Evolutionary conservation across 2,113 vertebrate species (phyloP).

Genomic region (Pollimyrus isidori): DNA sequence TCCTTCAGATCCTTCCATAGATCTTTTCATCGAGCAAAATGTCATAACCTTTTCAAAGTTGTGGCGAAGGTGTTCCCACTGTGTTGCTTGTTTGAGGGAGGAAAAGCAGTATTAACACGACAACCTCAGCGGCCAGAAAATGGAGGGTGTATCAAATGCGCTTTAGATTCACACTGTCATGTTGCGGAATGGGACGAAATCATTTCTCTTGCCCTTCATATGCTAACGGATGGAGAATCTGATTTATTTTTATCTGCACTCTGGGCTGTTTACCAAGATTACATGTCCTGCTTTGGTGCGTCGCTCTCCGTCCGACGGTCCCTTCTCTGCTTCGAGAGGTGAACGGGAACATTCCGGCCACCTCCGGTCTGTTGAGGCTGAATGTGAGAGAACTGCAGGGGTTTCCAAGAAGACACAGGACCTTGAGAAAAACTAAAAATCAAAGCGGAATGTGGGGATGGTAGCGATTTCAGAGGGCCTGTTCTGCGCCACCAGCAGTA

Average conservation of each 20-base stretch:
- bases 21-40: constrained; percentile 6
- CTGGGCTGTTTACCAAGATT: constrained; percentile 13
- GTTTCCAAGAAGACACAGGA: not conserved
- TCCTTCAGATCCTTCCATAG: not conserved
- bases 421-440: not conserved
- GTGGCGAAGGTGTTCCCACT: not conserved
- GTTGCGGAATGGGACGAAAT: not conserved
- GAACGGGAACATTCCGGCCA: not conserved
- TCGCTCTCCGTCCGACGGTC: not conserved
- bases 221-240: constrained; percentile 1
- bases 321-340: not conserved
- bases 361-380: not conserved
- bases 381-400: not conserved
- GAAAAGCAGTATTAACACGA: not conserved
- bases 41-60: constrained; percentile 14
- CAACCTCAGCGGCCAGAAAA: not conserved
- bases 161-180: not conserved
- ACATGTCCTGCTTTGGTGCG: not conserved
- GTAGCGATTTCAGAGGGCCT: not conserved
- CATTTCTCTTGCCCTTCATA: not conserved
- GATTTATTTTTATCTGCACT: constrained; percentile 10
- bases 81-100: not conserved
- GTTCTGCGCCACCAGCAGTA: not conserved
- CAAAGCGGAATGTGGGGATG: not conserved
- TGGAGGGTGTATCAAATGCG: not conserved